phyloP scores from a whole-genome alignment of 2,113 vertebrate species.

The Thinocorus orbignyianus region DNA sequence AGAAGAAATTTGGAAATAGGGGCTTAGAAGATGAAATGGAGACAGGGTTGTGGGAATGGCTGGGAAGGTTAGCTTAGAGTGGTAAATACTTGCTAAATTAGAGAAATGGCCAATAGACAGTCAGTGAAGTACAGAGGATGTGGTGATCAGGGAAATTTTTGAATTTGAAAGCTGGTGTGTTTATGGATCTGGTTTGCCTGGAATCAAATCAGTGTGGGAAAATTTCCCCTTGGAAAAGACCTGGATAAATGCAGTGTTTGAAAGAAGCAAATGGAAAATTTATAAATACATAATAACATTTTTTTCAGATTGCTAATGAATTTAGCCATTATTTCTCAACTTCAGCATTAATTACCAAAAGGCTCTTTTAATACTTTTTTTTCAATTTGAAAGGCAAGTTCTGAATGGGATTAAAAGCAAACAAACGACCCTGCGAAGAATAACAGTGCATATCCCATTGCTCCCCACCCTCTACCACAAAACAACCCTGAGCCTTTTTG shows the following conservation, averaged over 20 bases:
- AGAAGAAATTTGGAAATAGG: neutral
- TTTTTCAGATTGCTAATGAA: neutral
- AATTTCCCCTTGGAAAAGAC: neutral
- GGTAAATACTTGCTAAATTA: neutral
- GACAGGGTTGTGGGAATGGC: neutral
- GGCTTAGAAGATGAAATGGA: neutral
- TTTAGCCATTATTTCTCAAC: neutral
- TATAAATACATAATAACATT: neutral
- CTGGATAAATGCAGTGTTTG: neutral
- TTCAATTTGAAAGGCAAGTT: neutral
- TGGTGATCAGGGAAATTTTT: neutral
- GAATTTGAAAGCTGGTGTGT: neutral
- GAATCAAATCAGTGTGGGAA: neutral
- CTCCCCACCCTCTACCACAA: neutral
- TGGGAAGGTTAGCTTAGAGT: neutral
- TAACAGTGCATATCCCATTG: neutral
- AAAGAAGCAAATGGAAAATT: neutral
- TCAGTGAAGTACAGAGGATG: rapidly evolving
- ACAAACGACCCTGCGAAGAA: neutral
- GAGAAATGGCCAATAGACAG: neutral
- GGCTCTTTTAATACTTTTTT: neutral
- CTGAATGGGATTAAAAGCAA: neutral
- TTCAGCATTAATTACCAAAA: neutral
- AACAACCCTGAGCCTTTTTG: neutral
- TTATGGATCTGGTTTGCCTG: neutral